Percentiles rank a stretch among this genome's conserved stretches.
Conservation (phyloP, 1,140 invertebrate species). For the Drosophila nigrodunni region DNA sequence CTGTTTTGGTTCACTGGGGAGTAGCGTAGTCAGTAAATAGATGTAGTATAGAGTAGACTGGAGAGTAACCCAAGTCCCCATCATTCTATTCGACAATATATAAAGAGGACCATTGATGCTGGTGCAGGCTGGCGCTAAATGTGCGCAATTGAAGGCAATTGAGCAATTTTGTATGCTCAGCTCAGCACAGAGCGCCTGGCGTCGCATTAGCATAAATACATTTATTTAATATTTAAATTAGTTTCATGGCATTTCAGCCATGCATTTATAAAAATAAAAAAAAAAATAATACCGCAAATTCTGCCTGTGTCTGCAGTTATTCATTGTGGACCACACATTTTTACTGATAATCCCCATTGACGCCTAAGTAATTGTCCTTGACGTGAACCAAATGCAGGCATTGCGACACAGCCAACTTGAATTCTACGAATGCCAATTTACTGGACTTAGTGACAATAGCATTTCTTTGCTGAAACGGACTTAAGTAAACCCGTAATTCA, state of each 20-base stretch:
- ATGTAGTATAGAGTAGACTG: constrained; percentile 13
- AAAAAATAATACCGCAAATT: background rate
- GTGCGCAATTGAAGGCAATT: constrained; percentile 75
- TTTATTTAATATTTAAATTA: constrained; percentile 80
- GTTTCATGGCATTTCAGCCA: constrained; percentile 56
- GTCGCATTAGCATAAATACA: constrained; percentile 75
- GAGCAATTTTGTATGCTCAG: constrained; percentile 62
- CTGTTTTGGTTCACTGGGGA: constrained; percentile 30
- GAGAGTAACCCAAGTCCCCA: background rate
- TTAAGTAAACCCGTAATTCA: constrained; percentile 18
- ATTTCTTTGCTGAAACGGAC: background rate
- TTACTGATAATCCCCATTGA: constrained; percentile 49
- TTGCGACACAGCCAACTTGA: constrained; percentile 16
- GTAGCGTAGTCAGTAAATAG: constrained; percentile 41
- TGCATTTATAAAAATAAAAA: constrained; percentile 43
- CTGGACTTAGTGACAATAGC: constrained; percentile 14
- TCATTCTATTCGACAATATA: background rate
- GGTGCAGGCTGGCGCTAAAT: constrained; percentile 62
- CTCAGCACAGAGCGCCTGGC: constrained; percentile 24
- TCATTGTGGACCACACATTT: constrained; percentile 26
- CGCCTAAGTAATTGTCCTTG: constrained; percentile 48
- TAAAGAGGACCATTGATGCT: constrained; percentile 2
- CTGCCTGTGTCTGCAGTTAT: constrained; percentile 32
- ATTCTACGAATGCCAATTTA: constrained; percentile 27
- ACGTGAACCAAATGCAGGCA: constrained; percentile 38